Percentiles rank a stretch among this genome's conserved stretches.
phyloP scores from a whole-genome alignment of 1,140 invertebrate genomes.

The Diorhabda sublineata region DNA sequence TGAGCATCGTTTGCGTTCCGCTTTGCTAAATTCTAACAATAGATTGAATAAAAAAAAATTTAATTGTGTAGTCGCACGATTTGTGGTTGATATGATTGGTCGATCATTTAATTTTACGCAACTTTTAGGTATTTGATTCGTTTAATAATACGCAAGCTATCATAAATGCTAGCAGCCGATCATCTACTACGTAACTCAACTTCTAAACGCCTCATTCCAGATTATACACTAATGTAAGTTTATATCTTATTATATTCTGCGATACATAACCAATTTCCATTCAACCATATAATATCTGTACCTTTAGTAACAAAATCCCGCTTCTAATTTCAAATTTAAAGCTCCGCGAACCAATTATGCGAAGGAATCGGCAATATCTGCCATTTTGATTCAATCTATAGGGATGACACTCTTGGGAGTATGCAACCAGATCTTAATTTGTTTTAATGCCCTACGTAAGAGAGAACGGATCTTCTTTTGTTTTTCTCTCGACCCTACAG shows the following conservation, averaged over 20 bases:
- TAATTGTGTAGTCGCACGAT: conserved; percentile 10
- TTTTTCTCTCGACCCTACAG: conserved; percentile 17
- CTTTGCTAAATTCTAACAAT: conserved; percentile 13
- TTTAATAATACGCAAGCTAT: conserved; percentile 1
- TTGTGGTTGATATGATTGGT: conserved; percentile 11
- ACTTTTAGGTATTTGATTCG: conserved; percentile 14
- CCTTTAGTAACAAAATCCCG: neutral
- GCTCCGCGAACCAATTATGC: conserved; percentile 35
- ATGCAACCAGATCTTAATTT: conserved; percentile 30
- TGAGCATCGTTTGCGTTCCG: conserved; percentile 9
- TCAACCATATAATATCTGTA: neutral
- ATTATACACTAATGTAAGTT: too few relatives aligned
- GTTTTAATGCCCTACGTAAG: conserved; percentile 25
- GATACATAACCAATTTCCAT: neutral
- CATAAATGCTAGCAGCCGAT: too few relatives aligned
- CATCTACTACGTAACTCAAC: too few relatives aligned
- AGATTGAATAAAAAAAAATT: conserved; percentile 7
- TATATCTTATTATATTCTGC: too few relatives aligned
- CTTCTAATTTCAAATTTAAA: conserved; percentile 26
- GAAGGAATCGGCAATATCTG: conserved; percentile 31
- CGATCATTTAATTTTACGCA: conserved; percentile 17
- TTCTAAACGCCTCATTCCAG: too few relatives aligned
- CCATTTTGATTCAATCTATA: conserved; percentile 42
- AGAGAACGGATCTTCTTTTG: conserved; percentile 19
- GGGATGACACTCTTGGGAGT: conserved; percentile 38